Percentiles rank a stretch among this genome's conserved stretches.
Conservation (phyloP, 2,113 vertebrate genomes). For the Thamnaconus septentrionalis region DNA sequence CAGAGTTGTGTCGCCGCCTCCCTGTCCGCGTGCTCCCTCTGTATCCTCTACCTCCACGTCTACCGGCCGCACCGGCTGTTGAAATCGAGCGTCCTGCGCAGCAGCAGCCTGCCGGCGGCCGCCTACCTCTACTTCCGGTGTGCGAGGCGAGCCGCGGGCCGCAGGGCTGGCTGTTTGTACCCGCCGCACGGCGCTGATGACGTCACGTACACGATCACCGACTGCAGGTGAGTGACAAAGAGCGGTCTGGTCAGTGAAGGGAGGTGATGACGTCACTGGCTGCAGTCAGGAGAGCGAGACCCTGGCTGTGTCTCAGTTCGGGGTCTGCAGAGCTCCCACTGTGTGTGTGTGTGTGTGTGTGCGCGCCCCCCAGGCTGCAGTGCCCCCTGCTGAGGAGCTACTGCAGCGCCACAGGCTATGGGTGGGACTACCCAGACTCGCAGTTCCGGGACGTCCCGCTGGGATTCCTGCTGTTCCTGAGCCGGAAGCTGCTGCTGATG, state of each 20-base stretch:
- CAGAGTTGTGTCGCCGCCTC: background rate
- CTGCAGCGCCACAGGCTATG: constrained; percentile 67
- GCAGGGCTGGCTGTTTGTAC: constrained; percentile 38
- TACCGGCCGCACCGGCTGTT: constrained; percentile 46
- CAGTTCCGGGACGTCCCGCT: constrained; percentile 68
- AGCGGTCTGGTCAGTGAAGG: background rate
- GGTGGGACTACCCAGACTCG: constrained; percentile 75
- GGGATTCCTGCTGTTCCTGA: constrained; percentile 67
- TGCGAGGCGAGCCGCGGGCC: constrained; percentile 7
- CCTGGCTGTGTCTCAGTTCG: too few relatives aligned
- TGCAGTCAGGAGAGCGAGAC: too few relatives aligned
- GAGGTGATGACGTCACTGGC: too few relatives aligned
- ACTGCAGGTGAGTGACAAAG: constrained; percentile 71
- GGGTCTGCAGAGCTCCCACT: background rate
- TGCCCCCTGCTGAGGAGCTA: constrained; percentile 49
- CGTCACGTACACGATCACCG: constrained; percentile 37
- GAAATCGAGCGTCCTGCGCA: constrained; percentile 19
- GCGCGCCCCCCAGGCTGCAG: constrained; percentile 43
- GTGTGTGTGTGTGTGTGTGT: background rate
- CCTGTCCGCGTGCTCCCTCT: constrained; percentile 15
- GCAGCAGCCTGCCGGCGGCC: constrained; percentile 38
- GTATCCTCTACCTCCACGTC: constrained; percentile 48
- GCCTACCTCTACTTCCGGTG: constrained; percentile 50
- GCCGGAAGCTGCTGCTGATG: constrained; percentile 52
- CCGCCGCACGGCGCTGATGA: background rate